Base-by-base conservation (phyloP, 2,888 invertebrate genomes). In the Lepidocyrtoides sp. region DNA sequence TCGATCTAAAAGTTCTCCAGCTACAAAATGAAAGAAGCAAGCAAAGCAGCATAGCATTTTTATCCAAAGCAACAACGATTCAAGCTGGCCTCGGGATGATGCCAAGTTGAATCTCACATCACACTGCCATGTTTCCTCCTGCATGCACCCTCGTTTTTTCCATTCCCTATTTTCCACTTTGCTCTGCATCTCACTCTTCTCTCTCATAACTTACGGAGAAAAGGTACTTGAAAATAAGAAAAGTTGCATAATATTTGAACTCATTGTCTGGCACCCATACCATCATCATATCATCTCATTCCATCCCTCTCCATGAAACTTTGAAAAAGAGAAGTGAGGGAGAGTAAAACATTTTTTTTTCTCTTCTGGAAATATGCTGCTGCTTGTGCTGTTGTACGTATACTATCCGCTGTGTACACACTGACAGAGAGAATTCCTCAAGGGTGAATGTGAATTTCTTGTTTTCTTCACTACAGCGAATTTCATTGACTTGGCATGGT, bases 251-350 rank as follows among this genome's bases (percentile, higher is more conserved):
- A 75, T 82, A 72, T 89, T 14, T 77, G 36, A 63, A 63, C 81
- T 77, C 77, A 75, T 41, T 79, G 57, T 77, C 87, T 91, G 86
- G 63, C 86, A 86, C 77, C 77, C 86, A 75, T 69, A 63, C 72
- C 32, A 85, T 17, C 84, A 69, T 84, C 32, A 23, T 72, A 44
- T 44, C 20, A 75, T 48, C 51, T 75, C 44, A 75, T 48, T 7
- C 48, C 26, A 54, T n/a, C n/a, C 91, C 92, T 90, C 91, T 86
- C 83, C 91, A 92, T 92, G 26, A 91, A 92, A 90, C 90, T 92
- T 92, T 89, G 72, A 54, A 83, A 44, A 17, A 17, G 36, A 36
- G 72, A 44, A 44, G 48, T 1, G 48, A 44, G 69, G 36, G 69
- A 69, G 69, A 69, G 69, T 23, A 44, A 72, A 44, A 41, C 14